phyloP scores from a whole-genome alignment of 2,797 vertebrate genomes.

The Brachyalestes nurse region DNA sequence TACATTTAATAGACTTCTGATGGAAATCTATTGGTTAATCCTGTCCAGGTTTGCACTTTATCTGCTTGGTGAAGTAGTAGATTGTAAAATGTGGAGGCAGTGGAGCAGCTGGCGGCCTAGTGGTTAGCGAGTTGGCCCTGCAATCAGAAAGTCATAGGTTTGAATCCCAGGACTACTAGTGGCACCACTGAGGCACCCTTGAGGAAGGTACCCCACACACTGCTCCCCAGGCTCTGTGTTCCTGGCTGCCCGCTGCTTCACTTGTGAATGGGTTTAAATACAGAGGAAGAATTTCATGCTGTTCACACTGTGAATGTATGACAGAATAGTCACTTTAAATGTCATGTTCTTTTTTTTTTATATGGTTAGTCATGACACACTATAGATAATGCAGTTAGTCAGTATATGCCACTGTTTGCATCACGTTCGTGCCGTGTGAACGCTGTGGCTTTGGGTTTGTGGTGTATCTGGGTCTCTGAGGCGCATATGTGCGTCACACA shows the following conservation, averaged over 20 bases:
- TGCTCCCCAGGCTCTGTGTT: no score
- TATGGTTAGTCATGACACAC: neutral
- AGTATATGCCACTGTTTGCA: neutral
- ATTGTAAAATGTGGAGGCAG: neutral
- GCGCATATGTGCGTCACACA: slow-evolving; percentile 29
- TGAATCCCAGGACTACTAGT: no score
- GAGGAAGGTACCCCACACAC: no score
- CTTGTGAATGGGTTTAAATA: no score
- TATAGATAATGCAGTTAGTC: neutral
- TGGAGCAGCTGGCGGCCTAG: no score
- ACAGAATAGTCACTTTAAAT: neutral
- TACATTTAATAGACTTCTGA: no score
- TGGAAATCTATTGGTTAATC: neutral
- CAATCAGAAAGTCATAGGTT: no score
- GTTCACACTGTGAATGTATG: no score
- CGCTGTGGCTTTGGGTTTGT: slow-evolving; percentile 1
- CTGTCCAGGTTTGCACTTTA: neutral
- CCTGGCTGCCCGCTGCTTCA: no score
- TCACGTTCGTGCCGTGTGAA: neutral
- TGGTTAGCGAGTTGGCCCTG: no score
- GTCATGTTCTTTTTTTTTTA: neutral
- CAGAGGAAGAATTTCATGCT: no score
- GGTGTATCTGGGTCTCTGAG: slow-evolving; percentile 27
- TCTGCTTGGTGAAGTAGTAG: neutral
- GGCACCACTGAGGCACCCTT: no score